Evolutionary conservation across 2,113 vertebrate species (phyloP).

Genomic region (Pongo pygmaeus): DNA sequence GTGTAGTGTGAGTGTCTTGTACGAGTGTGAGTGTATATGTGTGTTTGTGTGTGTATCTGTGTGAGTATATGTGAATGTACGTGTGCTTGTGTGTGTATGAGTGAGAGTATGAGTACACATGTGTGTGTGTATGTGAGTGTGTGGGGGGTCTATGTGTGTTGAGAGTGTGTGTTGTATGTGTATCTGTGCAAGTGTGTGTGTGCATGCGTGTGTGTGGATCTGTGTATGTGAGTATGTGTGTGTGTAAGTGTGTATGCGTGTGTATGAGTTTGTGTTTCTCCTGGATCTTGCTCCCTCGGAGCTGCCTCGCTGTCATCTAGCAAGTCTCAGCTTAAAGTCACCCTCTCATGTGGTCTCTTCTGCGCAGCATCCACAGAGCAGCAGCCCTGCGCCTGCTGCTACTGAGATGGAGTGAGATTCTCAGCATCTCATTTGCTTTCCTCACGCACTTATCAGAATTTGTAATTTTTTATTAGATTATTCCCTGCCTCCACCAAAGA

Average conservation of each 20-base stretch:
- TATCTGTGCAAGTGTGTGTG: too few relatives aligned
- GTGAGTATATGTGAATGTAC: too few relatives aligned
- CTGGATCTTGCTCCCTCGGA: background rate
- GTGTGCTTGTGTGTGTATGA: too few relatives aligned
- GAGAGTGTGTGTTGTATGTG: too few relatives aligned
- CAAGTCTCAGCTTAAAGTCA: background rate
- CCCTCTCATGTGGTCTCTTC: rapidly evolving
- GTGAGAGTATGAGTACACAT: too few relatives aligned
- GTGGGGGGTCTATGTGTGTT: too few relatives aligned
- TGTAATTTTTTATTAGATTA: background rate
- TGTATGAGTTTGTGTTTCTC: background rate
- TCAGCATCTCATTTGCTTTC: background rate
- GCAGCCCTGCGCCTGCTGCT: rapidly evolving
- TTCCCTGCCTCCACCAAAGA: background rate
- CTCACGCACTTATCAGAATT: background rate
- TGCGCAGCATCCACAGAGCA: background rate
- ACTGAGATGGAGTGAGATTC: background rate
- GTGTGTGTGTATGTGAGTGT: too few relatives aligned
- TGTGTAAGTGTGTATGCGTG: background rate
- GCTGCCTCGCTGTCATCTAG: background rate
- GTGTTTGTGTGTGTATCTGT: too few relatives aligned
- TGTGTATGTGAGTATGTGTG: background rate
- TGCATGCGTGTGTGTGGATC: background rate
- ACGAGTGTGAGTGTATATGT: too few relatives aligned
- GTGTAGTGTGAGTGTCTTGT: too few relatives aligned